These are phyloP conservation scores for Poeciliopsis gracilis DNA, from an alignment of 2,797 vertebrate genomes.

Conservation along the genomic window DNA sequence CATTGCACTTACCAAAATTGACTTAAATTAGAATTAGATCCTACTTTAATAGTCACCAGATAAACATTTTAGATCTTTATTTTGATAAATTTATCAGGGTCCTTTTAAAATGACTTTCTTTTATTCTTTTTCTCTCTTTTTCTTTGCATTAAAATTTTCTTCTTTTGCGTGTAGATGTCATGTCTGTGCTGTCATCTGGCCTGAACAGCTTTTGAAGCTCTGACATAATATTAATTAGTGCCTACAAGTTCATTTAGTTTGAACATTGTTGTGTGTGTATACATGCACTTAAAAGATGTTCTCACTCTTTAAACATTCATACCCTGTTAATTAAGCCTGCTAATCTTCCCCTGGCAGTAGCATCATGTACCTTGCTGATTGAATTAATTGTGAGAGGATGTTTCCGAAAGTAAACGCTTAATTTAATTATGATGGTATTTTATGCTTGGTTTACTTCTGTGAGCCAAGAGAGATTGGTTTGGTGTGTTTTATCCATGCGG, in stretches of 20 bases:
- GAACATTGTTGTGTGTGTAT: constrained; percentile 82
- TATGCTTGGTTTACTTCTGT: constrained; percentile 95
- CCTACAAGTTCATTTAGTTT: constrained; percentile 96
- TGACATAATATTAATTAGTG: constrained; percentile 97
- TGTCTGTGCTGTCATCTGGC: constrained; percentile 87
- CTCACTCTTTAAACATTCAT: constrained; percentile 90
- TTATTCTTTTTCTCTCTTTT: neutral
- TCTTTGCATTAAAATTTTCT: constrained; percentile 60
- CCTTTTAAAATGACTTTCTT: neutral
- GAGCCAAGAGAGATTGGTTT: constrained; percentile 85
- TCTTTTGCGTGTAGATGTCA: constrained; percentile 78
- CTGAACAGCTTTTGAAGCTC: constrained; percentile 92
- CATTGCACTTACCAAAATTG: neutral
- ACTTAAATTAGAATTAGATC: neutral
- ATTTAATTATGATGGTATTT: constrained; percentile 99
- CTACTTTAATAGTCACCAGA: neutral
- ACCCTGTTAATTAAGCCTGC: constrained; percentile 99
- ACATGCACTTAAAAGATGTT: constrained; percentile 81
- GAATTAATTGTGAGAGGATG: constrained; percentile 99
- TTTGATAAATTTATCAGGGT: neutral
- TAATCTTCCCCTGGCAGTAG: constrained; percentile 99
- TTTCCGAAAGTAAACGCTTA: constrained; percentile 97
- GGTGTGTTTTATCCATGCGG: constrained; percentile 83
- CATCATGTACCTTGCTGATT: constrained; percentile 99
- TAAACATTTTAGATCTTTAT: neutral